Conservation (phyloP, 2,113 vertebrate genomes). For the Gnathonemus echidnorhynchus region DNA sequence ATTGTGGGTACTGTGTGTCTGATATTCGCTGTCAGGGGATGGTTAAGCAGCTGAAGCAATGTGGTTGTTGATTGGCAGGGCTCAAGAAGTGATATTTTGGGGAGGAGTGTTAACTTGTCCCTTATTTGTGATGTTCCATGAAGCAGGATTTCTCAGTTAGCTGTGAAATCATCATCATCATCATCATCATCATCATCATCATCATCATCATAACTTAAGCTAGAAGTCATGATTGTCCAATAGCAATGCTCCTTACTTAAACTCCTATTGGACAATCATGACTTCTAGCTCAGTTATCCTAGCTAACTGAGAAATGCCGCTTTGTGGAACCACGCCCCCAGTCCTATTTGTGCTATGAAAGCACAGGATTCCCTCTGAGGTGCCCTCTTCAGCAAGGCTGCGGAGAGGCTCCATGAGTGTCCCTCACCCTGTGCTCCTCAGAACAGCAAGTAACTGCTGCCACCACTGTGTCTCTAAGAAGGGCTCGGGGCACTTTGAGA, state of each 20-base stretch:
- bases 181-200: too few species aligned
- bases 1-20: neutral
- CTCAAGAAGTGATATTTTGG: neutral
- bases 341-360: neutral
- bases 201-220: neutral
- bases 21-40: neutral
- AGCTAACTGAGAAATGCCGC: neutral
- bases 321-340: neutral
- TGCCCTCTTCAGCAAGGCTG: neutral
- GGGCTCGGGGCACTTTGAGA: neutral
- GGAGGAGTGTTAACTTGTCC: neutral
- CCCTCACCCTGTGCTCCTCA: neutral
- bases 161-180: neutral
- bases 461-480: neutral
- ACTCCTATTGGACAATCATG: neutral
- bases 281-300: neutral
- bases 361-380: neutral
- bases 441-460: neutral
- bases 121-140: neutral
- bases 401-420: neutral
- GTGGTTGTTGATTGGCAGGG: neutral
- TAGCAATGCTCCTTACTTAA: neutral
- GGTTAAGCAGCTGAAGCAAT: neutral
- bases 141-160: neutral
- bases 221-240: neutral